Percentiles rank a stretch among this genome's conserved stretches.
These are phyloP conservation scores for Bergia sp. DNA, from an alignment of 92 coral and sea anemone genomes.

Conservation along the genomic window DNA sequence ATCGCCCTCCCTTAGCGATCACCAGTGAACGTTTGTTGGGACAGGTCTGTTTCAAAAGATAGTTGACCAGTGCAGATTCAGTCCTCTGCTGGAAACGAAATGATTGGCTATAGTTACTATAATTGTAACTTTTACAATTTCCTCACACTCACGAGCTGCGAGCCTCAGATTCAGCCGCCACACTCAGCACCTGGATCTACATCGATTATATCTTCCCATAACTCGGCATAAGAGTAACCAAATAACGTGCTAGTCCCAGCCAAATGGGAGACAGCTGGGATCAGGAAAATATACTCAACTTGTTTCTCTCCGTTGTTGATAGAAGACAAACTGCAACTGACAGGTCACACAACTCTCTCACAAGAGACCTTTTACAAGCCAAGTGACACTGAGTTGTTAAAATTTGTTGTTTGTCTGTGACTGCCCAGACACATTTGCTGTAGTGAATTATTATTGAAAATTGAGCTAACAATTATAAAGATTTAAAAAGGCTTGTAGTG, in stretches of 20 bases:
- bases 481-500: not conserved
- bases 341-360: constrained; percentile 11
- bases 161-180: not conserved
- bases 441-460: not conserved
- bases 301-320: constrained; percentile 20
- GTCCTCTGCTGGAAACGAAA: not conserved
- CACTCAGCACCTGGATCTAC: not conserved
- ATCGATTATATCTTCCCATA: not conserved
- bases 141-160: not conserved
- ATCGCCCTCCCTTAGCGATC: not conserved
- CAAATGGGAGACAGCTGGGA: not conserved
- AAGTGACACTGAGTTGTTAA: constrained; percentile 21
- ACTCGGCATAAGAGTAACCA: too few relatives aligned
- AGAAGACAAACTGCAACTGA: constrained; percentile 21
- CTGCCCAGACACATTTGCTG: not conserved
- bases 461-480: not conserved
- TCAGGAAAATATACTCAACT: constrained; percentile 27
- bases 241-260: not conserved
- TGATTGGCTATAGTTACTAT: not conserved
- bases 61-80: not conserved
- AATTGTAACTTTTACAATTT: not conserved
- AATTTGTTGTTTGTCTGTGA: not conserved
- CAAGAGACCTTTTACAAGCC: constrained; percentile 9
- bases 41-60: not conserved
- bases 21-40: not conserved